Evolutionary conservation across 2,888 invertebrate species (phyloP), one percentile per base, ranked within the genome.

Genomic region (Lasioglossum oenotherae): DNA sequence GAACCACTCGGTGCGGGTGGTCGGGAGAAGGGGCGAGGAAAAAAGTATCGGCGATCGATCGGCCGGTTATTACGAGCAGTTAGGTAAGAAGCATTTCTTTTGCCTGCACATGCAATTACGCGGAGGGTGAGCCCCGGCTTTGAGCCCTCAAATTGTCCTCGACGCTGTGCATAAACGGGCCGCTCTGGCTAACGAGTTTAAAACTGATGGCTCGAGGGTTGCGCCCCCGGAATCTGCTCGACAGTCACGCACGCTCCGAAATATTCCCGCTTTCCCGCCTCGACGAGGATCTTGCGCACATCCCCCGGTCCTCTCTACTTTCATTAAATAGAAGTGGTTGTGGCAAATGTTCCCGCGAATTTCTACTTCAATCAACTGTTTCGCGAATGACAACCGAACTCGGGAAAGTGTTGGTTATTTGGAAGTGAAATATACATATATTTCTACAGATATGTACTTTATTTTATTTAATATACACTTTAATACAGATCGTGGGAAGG

Each of bases 61-160:
- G 76, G 74, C 71, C 41, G 86, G 12, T 78, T 69, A 78, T 73
- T 74, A 69, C 69, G 69, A 74, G 71, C 79, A 67, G 60, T 80
- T 78, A 71, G 74, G 60, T 77, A 86, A 86, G 87, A 71, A 86
- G 86, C 76, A 23, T 31, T 76, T 74, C 74, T 78, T 84, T 73
- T 31, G 71, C 80, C 53, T 49, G 71, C 57, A 44, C 74, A 27
- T 64, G 86, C 79, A 86, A 82, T 86, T 86, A 86, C 57, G 69
- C 73, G 76, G 31, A 71, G 87, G 81, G 74, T 60, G 78, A 60
- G 41, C n/a, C 79, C 19, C 53, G 53, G 78, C 87, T 87, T 87
- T 77, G 87, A 82, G 82, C 79, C 82, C 86, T 80, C 38, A 80
- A 88, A 86, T 86, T 86, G 82, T 86, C 77, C 69, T 86, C 77